Evolutionary conservation across 2,888 invertebrate species (phyloP), one percentile per base, ranked within the genome.

Genomic region (Lapara coniferarum): DNA sequence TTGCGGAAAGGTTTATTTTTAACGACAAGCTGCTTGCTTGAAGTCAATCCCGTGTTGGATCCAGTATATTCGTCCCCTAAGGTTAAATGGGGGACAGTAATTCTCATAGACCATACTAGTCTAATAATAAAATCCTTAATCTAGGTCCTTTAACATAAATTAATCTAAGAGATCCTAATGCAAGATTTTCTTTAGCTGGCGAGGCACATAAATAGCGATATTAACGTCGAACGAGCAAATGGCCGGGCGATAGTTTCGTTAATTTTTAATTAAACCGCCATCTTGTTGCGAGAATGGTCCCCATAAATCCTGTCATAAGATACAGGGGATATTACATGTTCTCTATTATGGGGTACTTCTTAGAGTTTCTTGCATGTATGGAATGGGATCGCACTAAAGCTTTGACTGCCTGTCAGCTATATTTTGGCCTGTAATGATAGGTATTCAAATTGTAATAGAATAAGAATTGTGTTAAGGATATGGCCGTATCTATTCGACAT

Each of bases 231-330:
- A 10, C 14, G 52, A 30, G 10, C 16, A 53, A 66, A 66, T 52
- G 51, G 30, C 53, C n/a, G 56, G 13, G 7, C 10, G 19, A 66
- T 73, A 72, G 71, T 72, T 77, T 77, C 76, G 82, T 84, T 73
- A 79, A 82, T 85, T 79, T 81, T 81, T 83, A 82, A 85, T 84
- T 84, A 80, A 80, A 76, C 77, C 80, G 66, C 74, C 74, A 74
- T 73, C 73, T 78, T 74, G 73, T 72, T 58, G 66, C 16, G 19
- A 10, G 57, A 67, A 46, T 57, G 66, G 25, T 16, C 30, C 70
- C 69, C 58, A 74, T 75, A 56, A 51, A 70, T 71, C 69, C 70
- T 51, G 67, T 70, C 72, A 69, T 77, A 77, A 75, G 19, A 67
- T 37, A 25, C 25, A 1, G 19, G 13, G 12, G 51, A 51, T 16